Evolutionary conservation across 2,113 vertebrate species (phyloP).

Genomic region (Corynorhinus townsendii): DNA sequence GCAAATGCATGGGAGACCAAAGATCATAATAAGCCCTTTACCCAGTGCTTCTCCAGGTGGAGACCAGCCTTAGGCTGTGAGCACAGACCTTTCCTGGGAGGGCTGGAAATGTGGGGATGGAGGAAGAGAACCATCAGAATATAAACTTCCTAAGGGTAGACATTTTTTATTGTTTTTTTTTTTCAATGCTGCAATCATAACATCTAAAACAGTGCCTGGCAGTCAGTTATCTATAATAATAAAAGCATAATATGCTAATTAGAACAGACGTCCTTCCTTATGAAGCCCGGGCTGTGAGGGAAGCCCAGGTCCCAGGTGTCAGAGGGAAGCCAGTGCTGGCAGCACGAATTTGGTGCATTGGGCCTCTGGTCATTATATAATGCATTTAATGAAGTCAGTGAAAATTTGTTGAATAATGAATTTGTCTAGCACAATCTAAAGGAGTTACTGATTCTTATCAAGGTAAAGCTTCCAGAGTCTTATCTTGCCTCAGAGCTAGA

Average conservation of each 20-base stretch:
- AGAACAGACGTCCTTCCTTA: too few species aligned
- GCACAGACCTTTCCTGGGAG: not conserved
- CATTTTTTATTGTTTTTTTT: not conserved
- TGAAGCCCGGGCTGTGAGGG: too few species aligned
- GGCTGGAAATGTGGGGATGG: not conserved
- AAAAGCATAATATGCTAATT: too few species aligned
- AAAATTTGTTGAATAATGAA: not conserved
- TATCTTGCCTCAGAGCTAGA: not conserved
- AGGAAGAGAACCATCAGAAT: not conserved
- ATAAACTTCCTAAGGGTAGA: not conserved
- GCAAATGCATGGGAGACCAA: not conserved
- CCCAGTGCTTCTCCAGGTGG: not conserved
- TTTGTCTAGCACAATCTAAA: not conserved
- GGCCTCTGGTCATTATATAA: not conserved
- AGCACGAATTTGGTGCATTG: too few species aligned
- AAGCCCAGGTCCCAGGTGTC: too few species aligned
- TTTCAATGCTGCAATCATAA: not conserved
- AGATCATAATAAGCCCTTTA: not conserved
- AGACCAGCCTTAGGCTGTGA: not conserved
- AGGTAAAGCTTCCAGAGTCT: not conserved
- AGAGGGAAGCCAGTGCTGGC: too few species aligned
- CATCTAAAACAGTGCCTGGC: not conserved
- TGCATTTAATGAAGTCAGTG: not conserved
- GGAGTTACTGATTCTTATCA: not conserved
- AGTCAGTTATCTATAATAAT: not conserved